A percentile compares a stretch with the other conserved stretches of the same genome.
phyloP scores from a whole-genome alignment of 2,888 invertebrate genomes.

The Oscheius sp. region DNA sequence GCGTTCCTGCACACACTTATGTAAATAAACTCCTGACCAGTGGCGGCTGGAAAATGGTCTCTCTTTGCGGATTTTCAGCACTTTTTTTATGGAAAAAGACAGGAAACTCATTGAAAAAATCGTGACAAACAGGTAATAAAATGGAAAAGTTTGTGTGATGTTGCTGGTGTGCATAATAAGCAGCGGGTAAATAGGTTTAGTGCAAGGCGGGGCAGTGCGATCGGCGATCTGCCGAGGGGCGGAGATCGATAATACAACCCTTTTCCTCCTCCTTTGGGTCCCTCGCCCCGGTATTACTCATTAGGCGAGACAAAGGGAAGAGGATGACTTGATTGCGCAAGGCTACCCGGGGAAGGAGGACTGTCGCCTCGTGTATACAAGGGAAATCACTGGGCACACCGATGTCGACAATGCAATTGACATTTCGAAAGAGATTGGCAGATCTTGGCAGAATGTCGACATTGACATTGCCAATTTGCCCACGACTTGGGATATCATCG shows the following conservation, averaged over 20 bases:
- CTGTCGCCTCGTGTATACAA: background rate
- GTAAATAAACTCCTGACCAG: slow-evolving; percentile 9
- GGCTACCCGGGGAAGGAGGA: too few species aligned
- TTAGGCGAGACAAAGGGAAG: background rate
- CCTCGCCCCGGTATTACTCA: background rate
- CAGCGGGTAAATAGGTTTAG: slow-evolving; percentile 36
- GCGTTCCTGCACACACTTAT: slow-evolving; percentile 15
- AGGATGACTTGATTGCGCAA: background rate
- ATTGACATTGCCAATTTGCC: too few species aligned
- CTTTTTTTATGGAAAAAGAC: background rate
- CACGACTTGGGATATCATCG: too few species aligned
- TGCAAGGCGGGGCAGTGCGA: slow-evolving; percentile 28
- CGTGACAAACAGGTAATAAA: background rate
- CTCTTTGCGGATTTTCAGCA: too few species aligned
- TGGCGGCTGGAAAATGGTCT: background rate
- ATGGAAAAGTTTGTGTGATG: background rate
- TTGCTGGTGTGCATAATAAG: slow-evolving; percentile 30
- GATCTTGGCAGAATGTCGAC: too few species aligned
- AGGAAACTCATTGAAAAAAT: background rate
- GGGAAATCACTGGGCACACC: too few species aligned
- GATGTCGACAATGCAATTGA: too few species aligned
- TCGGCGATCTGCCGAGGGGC: slow-evolving; percentile 33
- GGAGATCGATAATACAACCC: slow-evolving; percentile 38
- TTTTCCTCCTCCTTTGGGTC: slow-evolving; percentile 25
- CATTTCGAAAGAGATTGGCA: too few species aligned